phyloP scores from a whole-genome alignment of 2,797 vertebrate genomes.

The Vireo griseus region DNA sequence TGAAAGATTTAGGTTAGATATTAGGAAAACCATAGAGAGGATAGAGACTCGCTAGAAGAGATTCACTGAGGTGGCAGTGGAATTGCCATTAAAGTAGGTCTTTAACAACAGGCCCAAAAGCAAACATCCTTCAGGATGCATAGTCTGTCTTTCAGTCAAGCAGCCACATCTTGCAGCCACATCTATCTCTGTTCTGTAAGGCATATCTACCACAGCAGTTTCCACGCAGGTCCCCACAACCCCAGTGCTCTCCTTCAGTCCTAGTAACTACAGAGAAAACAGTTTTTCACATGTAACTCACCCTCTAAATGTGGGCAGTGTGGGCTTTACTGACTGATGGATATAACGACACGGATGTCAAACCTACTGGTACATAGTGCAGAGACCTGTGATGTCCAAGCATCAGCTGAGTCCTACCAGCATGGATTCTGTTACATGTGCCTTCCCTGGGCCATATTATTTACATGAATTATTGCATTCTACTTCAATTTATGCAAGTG shows the following conservation, averaged over 20 bases:
- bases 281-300: neutral
- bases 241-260: neutral
- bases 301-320: neutral
- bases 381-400: neutral
- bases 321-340: neutral
- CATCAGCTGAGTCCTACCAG: neutral
- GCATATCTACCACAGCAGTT: neutral
- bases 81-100: neutral
- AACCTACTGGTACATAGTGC: neutral
- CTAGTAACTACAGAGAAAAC: neutral
- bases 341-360: neutral
- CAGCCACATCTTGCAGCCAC: neutral
- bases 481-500: neutral
- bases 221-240: neutral
- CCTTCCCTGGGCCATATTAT: neutral
- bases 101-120: neutral
- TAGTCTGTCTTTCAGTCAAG: neutral
- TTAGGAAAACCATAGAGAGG: neutral
- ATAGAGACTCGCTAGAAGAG: neutral
- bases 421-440: neutral
- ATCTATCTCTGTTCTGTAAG: neutral
- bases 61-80: neutral
- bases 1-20: conserved; percentile 16
- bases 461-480: neutral
- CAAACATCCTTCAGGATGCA: neutral